Percentiles rank a stretch among this genome's conserved stretches.
These are phyloP conservation scores for Cantharis rufa DNA, from an alignment of 2,888 invertebrate species.

Conservation along the genomic window DNA sequence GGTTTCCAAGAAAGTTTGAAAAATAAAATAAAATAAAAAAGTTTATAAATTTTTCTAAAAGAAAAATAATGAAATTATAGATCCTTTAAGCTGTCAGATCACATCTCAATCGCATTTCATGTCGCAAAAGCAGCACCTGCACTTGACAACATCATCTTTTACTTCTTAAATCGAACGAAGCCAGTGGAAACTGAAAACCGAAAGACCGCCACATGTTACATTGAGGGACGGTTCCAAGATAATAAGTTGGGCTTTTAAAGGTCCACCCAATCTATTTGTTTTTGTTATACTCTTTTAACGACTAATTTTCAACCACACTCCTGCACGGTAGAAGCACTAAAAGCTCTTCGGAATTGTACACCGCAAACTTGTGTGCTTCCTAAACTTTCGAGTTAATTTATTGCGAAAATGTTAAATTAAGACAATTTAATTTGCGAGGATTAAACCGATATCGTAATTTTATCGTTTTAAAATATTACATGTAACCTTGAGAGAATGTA, in stretches of 20 bases:
- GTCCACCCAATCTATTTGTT: slow-evolving; percentile 14
- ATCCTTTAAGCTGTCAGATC: slow-evolving; percentile 45
- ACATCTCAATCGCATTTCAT: slow-evolving; percentile 46
- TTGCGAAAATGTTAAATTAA: neutral
- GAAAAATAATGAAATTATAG: slow-evolving; percentile 47
- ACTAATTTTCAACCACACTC: neutral
- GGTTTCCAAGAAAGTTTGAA: neutral
- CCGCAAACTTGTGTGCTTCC: slow-evolving; percentile 24
- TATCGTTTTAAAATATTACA: neutral
- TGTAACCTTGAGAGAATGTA: neutral
- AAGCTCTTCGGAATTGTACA: slow-evolving; percentile 8
- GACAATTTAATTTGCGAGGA: neutral
- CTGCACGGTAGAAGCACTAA: neutral
- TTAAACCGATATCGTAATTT: neutral
- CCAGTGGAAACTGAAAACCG: slow-evolving; percentile 34
- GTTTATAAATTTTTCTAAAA: slow-evolving; percentile 13
- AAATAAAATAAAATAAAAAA: slow-evolving; percentile 1
- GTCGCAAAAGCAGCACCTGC: slow-evolving; percentile 45
- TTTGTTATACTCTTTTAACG: slow-evolving; percentile 6
- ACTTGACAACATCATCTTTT: slow-evolving; percentile 49
- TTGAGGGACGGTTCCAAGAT: slow-evolving; percentile 22
- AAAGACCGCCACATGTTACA: slow-evolving; percentile 38
- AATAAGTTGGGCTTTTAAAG: slow-evolving; percentile 14
- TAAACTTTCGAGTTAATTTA: slow-evolving; percentile 19
- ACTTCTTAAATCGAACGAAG: slow-evolving; percentile 41